Evolutionary conservation across 2,888 invertebrate genomes (phyloP).

Genomic region (Pristionchus exspectatus): DNA sequence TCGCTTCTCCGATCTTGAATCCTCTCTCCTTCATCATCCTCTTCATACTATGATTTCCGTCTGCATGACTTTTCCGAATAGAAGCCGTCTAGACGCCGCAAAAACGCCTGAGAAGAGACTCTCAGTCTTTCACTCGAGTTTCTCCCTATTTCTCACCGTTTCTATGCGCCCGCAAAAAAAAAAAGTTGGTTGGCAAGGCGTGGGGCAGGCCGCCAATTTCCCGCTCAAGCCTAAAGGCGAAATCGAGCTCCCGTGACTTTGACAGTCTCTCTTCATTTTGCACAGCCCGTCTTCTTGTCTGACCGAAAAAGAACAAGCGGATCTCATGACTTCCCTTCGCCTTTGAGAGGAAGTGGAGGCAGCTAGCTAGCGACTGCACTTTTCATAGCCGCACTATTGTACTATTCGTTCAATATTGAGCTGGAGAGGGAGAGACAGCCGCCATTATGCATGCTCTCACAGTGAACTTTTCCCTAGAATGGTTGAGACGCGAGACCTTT

Average conservation of each 20-base stretch:
- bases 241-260: neutral
- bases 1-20: neutral
- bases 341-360: neutral
- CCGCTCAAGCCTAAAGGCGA: neutral
- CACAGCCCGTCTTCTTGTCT: neutral
- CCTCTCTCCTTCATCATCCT: too few species aligned
- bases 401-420: slow-evolving; percentile 33
- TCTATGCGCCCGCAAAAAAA: neutral
- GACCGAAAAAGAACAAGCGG: neutral
- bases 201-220: neutral
- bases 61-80: neutral
- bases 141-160: neutral
- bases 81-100: neutral
- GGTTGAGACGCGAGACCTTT: too few species aligned
- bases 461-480: neutral
- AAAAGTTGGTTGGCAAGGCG: neutral
- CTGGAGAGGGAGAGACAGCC: neutral
- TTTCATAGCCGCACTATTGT: slow-evolving; percentile 21
- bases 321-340: neutral
- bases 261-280: neutral
- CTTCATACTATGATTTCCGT: neutral
- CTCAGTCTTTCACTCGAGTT: neutral
- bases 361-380: neutral
- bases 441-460: neutral
- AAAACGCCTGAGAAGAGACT: neutral